A percentile compares a stretch with the other conserved stretches of the same genome.
Evolutionary conservation across 2,888 invertebrate genomes (phyloP).

Genomic region (Pristionchus japonicus): DNA sequence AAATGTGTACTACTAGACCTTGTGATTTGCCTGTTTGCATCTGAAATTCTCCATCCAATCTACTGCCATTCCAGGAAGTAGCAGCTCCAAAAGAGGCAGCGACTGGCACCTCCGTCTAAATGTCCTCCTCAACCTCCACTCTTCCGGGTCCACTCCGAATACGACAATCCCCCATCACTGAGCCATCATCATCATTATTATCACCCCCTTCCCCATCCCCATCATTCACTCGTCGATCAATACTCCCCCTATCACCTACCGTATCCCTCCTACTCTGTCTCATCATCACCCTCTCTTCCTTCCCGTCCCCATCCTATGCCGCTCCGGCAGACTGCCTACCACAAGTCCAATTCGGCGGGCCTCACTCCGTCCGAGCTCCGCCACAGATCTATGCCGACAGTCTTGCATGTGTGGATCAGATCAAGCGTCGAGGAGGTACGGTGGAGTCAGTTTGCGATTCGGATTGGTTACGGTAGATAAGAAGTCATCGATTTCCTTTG

Average conservation of each 20-base stretch:
- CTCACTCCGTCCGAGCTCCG: neutral
- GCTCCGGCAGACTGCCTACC: neutral
- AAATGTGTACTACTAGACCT: too few relatives aligned
- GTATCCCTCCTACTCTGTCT: constrained; percentile 15
- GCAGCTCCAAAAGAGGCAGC: neutral
- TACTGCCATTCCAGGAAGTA: neutral
- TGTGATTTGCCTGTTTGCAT: neutral
- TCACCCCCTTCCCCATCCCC: neutral
- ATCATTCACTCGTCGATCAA: neutral
- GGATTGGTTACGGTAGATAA: neutral
- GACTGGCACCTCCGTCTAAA: neutral
- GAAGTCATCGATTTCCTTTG: neutral
- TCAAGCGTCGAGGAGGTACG: constrained; percentile 22
- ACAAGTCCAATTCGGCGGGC: neutral
- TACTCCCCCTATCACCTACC: neutral
- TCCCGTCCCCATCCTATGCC: neutral
- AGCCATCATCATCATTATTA: neutral
- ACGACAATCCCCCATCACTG: constrained; percentile 34
- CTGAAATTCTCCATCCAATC: neutral
- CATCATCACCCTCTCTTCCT: neutral
- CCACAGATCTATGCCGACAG: constrained; percentile 37
- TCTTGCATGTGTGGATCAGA: neutral
- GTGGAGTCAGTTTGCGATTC: neutral
- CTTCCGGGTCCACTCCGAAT: constrained; percentile 26
- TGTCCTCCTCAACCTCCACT: neutral